Evolutionary conservation across 30 jellyfish, hydroid and myxozoan genomes (phyloP), one percentile per base, ranked within the genome.

Genomic region (Cassiopea andromeda): DNA sequence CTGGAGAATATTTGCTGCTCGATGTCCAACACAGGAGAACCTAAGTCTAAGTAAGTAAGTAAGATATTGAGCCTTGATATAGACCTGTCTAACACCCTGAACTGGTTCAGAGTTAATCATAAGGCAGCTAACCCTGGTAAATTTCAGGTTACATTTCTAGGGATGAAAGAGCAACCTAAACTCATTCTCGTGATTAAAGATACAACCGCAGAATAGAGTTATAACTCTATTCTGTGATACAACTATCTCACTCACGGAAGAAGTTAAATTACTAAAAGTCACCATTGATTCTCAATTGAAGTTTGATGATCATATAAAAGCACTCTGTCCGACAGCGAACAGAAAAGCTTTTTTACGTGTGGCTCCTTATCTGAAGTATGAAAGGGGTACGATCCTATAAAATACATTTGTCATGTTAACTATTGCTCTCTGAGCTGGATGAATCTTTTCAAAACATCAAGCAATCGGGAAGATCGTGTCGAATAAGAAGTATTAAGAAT

Each of bases 381-480:
- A 78, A 58, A 70, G 79, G 76, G 82, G 73, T 44, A 88, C 60
- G 86, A 47, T 78, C 60, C 87, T 80, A 47, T 67, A 78, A 16
- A 54, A 80, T 60, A 6, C 91, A 45, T 88, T 88, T 69, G 44
- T 88, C 3, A 68, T 78, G 87, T 78, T 60, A 88, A 57, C 54
- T 88, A 78, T 79, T 69, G 91, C 80, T 87, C 95, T 14, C 87
- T 88, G n/a, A 71, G 78, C 73, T 88, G 95, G 95, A 88, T 88
- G 86, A 78, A 19, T 70, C 70, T 45, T 48, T 86, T 87, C 46
- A 60, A 86, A 54, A 48, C 77, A 46, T 46, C 75, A 45, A 86
- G 27, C 66, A 64, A 75, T 44, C 58, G 67, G 83, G 80, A 75
- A 27, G 69, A 86, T 77, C 85, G 84, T 7, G 77, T 86, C 66